Evolutionary conservation across 2,888 invertebrate genomes (phyloP), one percentile per base, ranked within the genome.

Genomic region (Enchytraeus crypticus): DNA sequence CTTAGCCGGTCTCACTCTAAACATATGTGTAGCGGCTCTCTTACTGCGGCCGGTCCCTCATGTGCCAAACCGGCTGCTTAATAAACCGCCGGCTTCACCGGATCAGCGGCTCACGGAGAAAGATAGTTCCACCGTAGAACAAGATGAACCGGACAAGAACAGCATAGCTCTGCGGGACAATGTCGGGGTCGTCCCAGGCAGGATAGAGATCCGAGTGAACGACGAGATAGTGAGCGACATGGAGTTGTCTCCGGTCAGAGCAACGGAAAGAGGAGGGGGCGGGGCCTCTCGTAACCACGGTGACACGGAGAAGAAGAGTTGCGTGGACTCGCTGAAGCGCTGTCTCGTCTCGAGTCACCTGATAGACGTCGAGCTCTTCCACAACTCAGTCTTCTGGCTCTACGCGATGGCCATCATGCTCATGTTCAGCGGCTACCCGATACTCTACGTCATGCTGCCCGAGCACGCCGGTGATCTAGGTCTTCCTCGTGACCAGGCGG

Each of bases 361-460:
- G 23, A 87, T 88, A 63, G 87, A 88, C 73, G 82, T 87, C 8
- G 85, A 85, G 0, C 79, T 88, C 2, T 78, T 88, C 33, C 83
- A 84, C 70, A 85, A 87, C 47, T 84, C 85, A 67, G 84, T 85
- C 3, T 88, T 88, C 72, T 84, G 87, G 5, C 80, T 87, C 67
- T 85, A 88, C 77, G 86, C 86, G 63, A 81, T 86, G 1, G 87
- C 88, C 0, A 87, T 88, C 11, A 86, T 85, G 1, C 82, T 88
- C 2, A 87, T 87, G 85, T 87, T 87, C 0, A 86, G 87, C 27
- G 88, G 88, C 14, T 87, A 87, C 3, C 88, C 88, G 0, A 87
- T 87, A 74, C 86, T 87, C 72, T 76, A 88, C 2, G 87, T 87
- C 76, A 87, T 87, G 71, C 77, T 88, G 49, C 88, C 88, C 0